Evolutionary conservation across 2,888 invertebrate species (phyloP).

Genomic region (Brachyptera putata): DNA sequence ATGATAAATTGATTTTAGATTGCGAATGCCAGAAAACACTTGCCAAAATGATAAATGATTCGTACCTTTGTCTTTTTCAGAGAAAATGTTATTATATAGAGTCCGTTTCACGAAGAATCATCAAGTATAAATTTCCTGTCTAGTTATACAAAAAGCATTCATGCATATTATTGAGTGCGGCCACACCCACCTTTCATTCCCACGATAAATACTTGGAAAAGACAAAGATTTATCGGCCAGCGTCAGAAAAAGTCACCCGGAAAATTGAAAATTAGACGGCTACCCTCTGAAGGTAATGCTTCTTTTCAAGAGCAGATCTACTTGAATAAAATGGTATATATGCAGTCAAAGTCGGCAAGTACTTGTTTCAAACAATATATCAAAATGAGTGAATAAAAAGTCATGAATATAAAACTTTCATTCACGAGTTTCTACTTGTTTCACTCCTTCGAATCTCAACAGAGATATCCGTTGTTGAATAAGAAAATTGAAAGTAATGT

Average conservation of each 20-base stretch:
- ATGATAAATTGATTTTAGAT: not conserved
- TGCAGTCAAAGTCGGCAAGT: no score
- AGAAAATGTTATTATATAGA: not conserved
- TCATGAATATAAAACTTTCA: no score
- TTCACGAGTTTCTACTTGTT: no score
- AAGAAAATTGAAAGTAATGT: no score
- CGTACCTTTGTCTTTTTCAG: not conserved
- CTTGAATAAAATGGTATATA: no score
- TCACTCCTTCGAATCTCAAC: no score
- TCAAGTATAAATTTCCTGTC: not conserved
- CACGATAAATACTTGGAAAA: not conserved
- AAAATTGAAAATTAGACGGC: not conserved
- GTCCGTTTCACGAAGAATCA: not conserved
- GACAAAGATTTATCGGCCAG: not conserved
- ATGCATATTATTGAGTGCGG: conserved; percentile 3
- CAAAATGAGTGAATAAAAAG: no score
- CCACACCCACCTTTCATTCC: not conserved
- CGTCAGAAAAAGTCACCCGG: not conserved
- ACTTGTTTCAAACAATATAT: no score
- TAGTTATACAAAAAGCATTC: not conserved
- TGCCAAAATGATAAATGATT: not conserved
- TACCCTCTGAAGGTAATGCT: no score
- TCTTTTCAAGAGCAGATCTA: no score
- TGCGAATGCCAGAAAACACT: not conserved
- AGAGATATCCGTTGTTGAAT: no score